Base-by-base conservation (phyloP, 2,113 vertebrate genomes). In the Grus americana region DNA sequence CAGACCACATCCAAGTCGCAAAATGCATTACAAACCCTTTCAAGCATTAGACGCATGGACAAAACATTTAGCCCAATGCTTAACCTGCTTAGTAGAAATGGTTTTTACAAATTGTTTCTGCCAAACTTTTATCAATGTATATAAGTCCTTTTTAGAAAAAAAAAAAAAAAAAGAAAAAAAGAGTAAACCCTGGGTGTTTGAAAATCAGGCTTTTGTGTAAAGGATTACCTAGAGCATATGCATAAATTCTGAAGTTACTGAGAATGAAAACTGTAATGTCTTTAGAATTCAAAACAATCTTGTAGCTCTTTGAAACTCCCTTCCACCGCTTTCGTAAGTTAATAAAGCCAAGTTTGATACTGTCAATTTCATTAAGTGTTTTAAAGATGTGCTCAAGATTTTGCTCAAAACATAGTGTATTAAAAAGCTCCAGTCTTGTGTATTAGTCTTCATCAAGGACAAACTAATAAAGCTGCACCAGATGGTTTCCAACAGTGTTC, bases 401-500 rank as follows among this genome's bases (percentile, higher is more conserved):
- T 89, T 83, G 49, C 81, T 95, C 76, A 93, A 81, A 97, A 95
- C 63, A 95, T 92, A 96, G 92, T 86, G 87, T 88, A 85, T 72
- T 93, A 74, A 81, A 95, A 95, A 94, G 81, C 80, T 95, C 95
- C 78, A 92, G 92, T 92, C 95, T 96, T 75, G 70, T 85, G 55
- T 83, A 75, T 89, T 79, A 86, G 85, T 76, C 75, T 95, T 95
- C 58, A 91, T 40, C 74, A 88, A 75, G 61, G 76, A 79, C 42
- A 86, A 87, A 88, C 67, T 63, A 88, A 85, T 71, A 78, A 91
- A 94, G 71, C 78, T 67, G 81, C 42, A 88, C 67, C 80, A 80
- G 81, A 32, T 90, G 85, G 83, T 87, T 90, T 93, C 95, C 91
- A 79, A 88, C 68, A 61, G 54, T 87, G 72, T 71, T 96, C 93